Evolutionary conservation across 2,113 vertebrate species (phyloP).

Genomic region (Paracanthobrama guichenoti): DNA sequence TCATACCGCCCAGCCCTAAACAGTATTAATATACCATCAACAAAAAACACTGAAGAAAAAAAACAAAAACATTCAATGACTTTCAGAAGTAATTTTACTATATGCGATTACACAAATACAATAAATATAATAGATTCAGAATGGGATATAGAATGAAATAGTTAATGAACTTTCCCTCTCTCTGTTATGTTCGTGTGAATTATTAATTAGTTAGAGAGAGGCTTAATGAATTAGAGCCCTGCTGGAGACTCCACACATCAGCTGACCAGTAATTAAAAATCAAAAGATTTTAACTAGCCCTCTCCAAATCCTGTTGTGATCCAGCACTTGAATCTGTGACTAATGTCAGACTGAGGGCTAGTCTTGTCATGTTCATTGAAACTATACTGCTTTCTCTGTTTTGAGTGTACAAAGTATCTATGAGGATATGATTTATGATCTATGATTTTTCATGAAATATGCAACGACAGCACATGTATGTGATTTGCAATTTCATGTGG

Average conservation of each 20-base stretch:
- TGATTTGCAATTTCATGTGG: constrained; percentile 48
- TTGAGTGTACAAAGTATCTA: neutral
- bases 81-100: neutral
- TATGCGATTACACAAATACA: neutral
- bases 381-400: neutral
- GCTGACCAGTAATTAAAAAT: constrained; percentile 66
- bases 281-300: constrained; percentile 57
- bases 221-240: constrained; percentile 69
- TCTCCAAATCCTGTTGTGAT: constrained; percentile 12
- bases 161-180: constrained; percentile 16
- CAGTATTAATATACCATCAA: neutral
- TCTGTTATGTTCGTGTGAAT: constrained; percentile 50
- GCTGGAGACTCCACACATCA: constrained; percentile 4
- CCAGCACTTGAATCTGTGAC: neutral
- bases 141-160: neutral
- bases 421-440: neutral
- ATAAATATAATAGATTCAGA: neutral
- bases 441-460: neutral
- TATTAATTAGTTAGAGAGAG: constrained; percentile 68
- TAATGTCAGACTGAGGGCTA: neutral
- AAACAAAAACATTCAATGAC: too few species aligned
- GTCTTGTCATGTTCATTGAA: neutral
- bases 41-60: neutral
- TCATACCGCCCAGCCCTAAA: neutral
- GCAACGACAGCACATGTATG: neutral